Conservation (phyloP, 2,113 vertebrate genomes). For the Oenanthe melanoleuca region DNA sequence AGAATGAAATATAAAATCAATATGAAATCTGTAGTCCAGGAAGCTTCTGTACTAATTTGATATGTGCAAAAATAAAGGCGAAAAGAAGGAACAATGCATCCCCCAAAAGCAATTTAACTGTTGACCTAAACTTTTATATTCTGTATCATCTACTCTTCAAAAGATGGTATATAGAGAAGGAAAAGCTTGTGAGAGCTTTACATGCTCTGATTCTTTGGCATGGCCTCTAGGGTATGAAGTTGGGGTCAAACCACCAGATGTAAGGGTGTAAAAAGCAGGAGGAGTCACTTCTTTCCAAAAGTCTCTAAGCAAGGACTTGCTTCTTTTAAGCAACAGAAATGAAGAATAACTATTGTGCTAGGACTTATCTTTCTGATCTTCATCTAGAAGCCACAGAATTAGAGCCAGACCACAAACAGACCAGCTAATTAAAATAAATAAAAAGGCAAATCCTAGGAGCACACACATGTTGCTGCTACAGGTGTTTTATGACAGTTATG, state of each 20-base stretch:
- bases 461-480: not conserved
- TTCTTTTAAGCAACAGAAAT: not conserved
- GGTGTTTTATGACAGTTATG: not conserved
- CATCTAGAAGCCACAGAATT: not conserved
- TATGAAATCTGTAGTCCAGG: not conserved
- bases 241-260: not conserved
- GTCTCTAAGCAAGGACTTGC: not conserved
- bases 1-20: not conserved
- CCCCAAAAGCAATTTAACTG: not conserved
- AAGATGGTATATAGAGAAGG: not conserved
- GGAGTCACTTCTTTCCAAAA: not conserved
- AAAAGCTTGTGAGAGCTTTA: not conserved
- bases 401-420: not conserved
- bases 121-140: not conserved
- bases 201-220: not conserved
- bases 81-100: not conserved
- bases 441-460: not conserved
- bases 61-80: not conserved
- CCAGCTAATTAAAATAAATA: not conserved
- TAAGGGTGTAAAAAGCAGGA: not conserved
- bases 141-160: not conserved
- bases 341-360: rapidly evolving
- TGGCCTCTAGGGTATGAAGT: not conserved
- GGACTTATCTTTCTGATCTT: not conserved
- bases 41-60: not conserved